Conservation (phyloP, 2,888 invertebrate species). For the Octodonta nipae region DNA sequence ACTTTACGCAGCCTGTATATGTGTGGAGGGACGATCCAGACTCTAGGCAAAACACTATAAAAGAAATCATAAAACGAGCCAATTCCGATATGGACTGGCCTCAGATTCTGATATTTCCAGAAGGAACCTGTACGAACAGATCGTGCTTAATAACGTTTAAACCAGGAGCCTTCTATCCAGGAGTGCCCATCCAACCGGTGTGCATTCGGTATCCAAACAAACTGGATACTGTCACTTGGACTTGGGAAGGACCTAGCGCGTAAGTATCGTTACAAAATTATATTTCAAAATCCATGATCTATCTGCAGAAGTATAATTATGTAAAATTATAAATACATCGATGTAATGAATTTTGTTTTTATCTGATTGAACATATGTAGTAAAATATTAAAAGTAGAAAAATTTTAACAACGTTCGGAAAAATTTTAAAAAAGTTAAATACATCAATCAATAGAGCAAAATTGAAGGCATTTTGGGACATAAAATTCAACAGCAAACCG, state of each 20-base stretch:
- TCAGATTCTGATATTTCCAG: conserved; percentile 87
- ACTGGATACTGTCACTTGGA: conserved; percentile 81
- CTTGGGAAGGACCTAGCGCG: conserved; percentile 91
- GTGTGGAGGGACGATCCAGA: conserved; percentile 87
- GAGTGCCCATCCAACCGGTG: conserved; percentile 90
- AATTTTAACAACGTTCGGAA: too few species aligned
- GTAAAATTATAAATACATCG: too few species aligned
- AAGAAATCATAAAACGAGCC: conserved; percentile 73
- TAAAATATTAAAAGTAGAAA: too few species aligned
- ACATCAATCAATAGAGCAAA: too few species aligned
- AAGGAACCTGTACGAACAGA: conserved; percentile 92
- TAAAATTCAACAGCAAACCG: too few species aligned
- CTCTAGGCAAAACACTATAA: conserved; percentile 79
- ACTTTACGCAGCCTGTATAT: conserved; percentile 89
- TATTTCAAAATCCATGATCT: too few species aligned
- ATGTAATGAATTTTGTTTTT: too few species aligned
- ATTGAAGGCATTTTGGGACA: too few species aligned
- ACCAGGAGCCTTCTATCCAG: conserved; percentile 88
- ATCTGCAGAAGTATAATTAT: too few species aligned
- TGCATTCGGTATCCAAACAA: conserved; percentile 82
- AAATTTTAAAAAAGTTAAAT: too few species aligned
- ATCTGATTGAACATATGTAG: too few species aligned
- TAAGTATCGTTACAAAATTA: too few species aligned
- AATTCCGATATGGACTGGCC: conserved; percentile 80
- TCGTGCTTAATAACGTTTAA: conserved; percentile 81